A percentile compares a stretch with the other conserved stretches of the same genome.
phyloP scores from a whole-genome alignment of 2,888 invertebrate genomes.

The Mesorhabditis sp. region DNA sequence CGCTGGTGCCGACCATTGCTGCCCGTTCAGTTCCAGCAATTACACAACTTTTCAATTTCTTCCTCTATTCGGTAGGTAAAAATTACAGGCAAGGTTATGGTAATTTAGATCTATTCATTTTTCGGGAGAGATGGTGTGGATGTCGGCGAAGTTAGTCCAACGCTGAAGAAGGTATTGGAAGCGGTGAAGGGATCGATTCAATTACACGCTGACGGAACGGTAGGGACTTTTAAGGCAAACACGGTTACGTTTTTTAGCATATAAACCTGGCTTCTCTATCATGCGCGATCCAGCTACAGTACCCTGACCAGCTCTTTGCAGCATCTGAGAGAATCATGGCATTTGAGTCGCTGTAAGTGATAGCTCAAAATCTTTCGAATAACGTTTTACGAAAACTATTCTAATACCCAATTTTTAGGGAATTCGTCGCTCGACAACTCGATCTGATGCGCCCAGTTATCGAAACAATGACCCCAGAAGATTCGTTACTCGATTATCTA shows the following conservation, averaged over 20 bases:
- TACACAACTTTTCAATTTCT: constrained; percentile 48
- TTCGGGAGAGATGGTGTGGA: constrained; percentile 26
- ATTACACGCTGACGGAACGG: constrained; percentile 1
- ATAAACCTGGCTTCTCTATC: constrained; percentile 19
- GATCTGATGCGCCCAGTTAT: constrained; percentile 79
- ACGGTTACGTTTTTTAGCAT: neutral
- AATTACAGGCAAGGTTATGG: neutral
- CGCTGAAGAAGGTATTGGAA: constrained; percentile 9
- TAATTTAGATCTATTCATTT: constrained; percentile 23
- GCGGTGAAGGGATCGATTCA: constrained; percentile 10
- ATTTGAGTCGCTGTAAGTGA: constrained; percentile 75
- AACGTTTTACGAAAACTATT: constrained; percentile 4
- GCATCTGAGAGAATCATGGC: constrained; percentile 82
- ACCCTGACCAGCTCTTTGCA: constrained; percentile 74
- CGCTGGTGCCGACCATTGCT: constrained; percentile 47
- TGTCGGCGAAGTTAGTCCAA: constrained; percentile 15
- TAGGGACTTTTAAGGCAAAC: neutral
- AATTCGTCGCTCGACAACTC: constrained; percentile 83
- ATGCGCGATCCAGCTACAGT: constrained; percentile 31
- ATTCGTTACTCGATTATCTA: constrained; percentile 14
- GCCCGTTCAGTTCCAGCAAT: constrained; percentile 45
- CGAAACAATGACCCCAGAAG: constrained; percentile 70
- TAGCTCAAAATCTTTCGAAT: neutral
- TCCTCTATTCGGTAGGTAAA: constrained; percentile 38
- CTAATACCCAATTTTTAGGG: constrained; percentile 57